A percentile compares a stretch with the other conserved stretches of the same genome.
phyloP scores from a whole-genome alignment of 2,888 invertebrate genomes.

The Shargacucullia verbasci region DNA sequence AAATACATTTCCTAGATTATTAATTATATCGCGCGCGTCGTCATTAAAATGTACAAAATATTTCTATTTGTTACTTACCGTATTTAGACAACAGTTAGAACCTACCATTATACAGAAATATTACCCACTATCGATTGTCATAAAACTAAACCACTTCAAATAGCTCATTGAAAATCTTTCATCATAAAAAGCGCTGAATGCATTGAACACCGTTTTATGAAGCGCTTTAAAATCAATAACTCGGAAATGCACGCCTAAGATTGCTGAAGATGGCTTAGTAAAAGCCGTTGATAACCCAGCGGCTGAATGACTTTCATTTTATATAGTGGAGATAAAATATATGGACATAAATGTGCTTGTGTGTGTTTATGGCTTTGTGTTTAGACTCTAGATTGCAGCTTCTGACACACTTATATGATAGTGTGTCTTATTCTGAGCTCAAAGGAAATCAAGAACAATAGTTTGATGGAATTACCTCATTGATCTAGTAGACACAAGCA shows the following conservation, averaged over 20 bases:
- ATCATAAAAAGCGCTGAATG: conserved; percentile 48
- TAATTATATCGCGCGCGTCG: too few species aligned
- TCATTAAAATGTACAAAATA: too few species aligned
- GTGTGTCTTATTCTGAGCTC: conserved; percentile 21
- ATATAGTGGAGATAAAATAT: conserved; percentile 30
- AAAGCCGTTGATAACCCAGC: conserved; percentile 34
- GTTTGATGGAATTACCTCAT: too few species aligned
- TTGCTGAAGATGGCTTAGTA: conserved; percentile 37
- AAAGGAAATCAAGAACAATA: not conserved
- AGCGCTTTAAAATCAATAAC: conserved; percentile 46
- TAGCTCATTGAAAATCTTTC: conserved; percentile 11
- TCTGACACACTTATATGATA: conserved; percentile 38
- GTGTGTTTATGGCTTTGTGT: conserved; percentile 31
- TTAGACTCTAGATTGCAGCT: conserved; percentile 24
- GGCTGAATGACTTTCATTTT: conserved; percentile 40
- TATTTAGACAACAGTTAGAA: too few species aligned
- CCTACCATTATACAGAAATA: too few species aligned
- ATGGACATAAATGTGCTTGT: conserved; percentile 37
- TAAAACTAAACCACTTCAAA: conserved; percentile 25
- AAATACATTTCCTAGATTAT: too few species aligned
- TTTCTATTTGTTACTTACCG: too few species aligned
- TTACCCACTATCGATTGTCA: too few species aligned
- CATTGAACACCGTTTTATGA: conserved; percentile 27
- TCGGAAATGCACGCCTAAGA: conserved; percentile 45
- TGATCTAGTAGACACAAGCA: too few species aligned